Conservation (phyloP, 2,888 invertebrate species). For the Ectemnius cavifrons region DNA sequence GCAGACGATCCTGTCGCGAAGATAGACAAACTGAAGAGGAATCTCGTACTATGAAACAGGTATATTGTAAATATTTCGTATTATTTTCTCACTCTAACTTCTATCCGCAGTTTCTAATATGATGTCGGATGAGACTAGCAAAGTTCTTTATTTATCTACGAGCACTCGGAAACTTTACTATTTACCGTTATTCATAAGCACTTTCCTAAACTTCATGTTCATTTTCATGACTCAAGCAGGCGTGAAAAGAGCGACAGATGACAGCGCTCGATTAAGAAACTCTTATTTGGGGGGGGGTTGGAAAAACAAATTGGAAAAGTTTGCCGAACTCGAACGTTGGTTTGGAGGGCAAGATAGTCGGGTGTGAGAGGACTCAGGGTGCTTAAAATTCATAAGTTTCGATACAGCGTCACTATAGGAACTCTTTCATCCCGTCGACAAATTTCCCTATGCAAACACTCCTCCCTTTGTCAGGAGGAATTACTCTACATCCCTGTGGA, state of each 20-base stretch:
- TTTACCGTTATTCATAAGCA: no score
- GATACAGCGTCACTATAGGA: background rate
- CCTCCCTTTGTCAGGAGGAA: no score
- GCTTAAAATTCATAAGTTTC: constrained; percentile 23
- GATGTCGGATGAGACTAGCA: no score
- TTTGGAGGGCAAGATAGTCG: background rate
- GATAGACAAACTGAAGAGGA: constrained; percentile 71
- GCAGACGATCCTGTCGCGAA: constrained; percentile 65
- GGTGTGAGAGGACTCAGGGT: background rate
- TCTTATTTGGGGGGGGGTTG: background rate
- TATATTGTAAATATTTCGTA: constrained; percentile 21
- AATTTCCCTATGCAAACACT: constrained; percentile 30
- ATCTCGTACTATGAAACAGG: constrained; percentile 75
- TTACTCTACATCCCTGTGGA: no score
- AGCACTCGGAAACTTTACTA: no score
- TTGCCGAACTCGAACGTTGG: no score
- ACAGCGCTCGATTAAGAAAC: background rate
- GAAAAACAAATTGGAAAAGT: background rate
- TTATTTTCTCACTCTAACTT: no score
- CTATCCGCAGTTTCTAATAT: no score
- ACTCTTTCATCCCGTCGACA: background rate
- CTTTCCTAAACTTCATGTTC: no score
- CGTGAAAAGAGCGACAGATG: background rate
- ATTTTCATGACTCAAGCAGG: background rate
- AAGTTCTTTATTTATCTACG: background rate